Evolutionary conservation across 1,140 invertebrate species (phyloP), one percentile per base, ranked within the genome.

Genomic region (Cherax quadricarinatus): DNA sequence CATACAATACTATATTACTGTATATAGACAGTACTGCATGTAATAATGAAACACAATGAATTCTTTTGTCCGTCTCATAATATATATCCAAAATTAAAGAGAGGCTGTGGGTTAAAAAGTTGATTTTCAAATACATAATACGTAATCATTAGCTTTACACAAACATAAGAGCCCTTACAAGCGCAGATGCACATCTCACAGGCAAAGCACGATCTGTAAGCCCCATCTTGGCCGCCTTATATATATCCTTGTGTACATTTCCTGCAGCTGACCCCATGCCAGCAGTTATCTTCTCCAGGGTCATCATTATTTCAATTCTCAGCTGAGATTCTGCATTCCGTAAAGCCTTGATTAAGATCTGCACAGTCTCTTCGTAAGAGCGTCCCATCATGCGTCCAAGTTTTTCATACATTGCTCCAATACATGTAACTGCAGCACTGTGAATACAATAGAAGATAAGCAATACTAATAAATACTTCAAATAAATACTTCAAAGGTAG

Each of bases 331-430:
- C 99, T 6, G 98, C 98, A 95, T 97, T 99, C 94, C 98, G 97
- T 80, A 94, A 95, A 7, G 98, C 98, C 93, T 98, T 98, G 80
- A 99, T 97, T 10, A 99, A 96, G 86, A 99, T 97, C 94, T 98
- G 97, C 16, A 99, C 98, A 4, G 99, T 99, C 95, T 99, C 99
- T 95, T 99, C 99, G 95, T 99, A 99, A 0, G 98, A 99, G 93
- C 99, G 96, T 0, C 99, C 99, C 97, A 99, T 99, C 98, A 99
- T 99, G 93, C 99, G 95, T 3, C 99, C 99, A 14, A 99, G 96
- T 95, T 98, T 99, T 95, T 99, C 98, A 95, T 99, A 99, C 98
- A 99, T 99, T 88, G 97, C 97, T 41, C 98, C 99, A 79, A 99
- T 96, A 94, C 98, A 99, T 90, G 98, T 98, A 93, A 99, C 98